Evolutionary conservation across 1,140 invertebrate species (phyloP).

Genomic region (Bombyx mandarina): DNA sequence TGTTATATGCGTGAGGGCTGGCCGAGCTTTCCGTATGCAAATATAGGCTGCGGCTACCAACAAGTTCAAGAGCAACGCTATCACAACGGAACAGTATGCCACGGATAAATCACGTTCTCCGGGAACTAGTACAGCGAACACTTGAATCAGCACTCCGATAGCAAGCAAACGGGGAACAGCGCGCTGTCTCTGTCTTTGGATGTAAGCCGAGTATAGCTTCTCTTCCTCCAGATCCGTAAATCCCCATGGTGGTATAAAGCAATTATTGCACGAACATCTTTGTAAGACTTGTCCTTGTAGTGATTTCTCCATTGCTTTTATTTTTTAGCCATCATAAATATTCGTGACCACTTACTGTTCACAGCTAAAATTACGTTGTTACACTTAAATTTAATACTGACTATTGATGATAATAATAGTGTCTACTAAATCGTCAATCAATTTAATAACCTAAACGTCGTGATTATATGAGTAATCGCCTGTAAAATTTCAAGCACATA

Average conservation of each 20-base stretch:
- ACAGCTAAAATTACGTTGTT: no score
- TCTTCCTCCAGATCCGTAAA: slow-evolving; percentile 76
- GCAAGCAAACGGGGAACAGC: slow-evolving; percentile 84
- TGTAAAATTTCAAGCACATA: no score
- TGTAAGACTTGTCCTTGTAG: slow-evolving; percentile 27
- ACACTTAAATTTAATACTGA: no score
- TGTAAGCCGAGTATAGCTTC: slow-evolving; percentile 82
- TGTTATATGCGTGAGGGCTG: slow-evolving; percentile 73
- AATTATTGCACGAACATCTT: slow-evolving; percentile 32
- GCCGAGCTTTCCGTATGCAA: slow-evolving; percentile 40
- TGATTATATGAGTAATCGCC: no score
- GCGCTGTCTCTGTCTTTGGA: slow-evolving; percentile 79
- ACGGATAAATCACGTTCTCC: slow-evolving; percentile 70
- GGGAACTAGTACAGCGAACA: slow-evolving; percentile 74
- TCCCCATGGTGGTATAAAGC: slow-evolving; percentile 47
- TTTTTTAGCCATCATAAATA: not conserved
- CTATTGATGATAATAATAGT: no score
- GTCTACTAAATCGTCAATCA: no score
- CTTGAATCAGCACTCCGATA: slow-evolving; percentile 78
- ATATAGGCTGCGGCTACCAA: slow-evolving; percentile 58
- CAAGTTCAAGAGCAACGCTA: slow-evolving; percentile 70
- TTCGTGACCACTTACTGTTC: no score
- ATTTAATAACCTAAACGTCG: no score
- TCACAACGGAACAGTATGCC: slow-evolving; percentile 64
- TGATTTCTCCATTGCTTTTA: slow-evolving; percentile 49